phyloP scores from a whole-genome alignment of 1,140 invertebrate genomes.

The Plutomurus gul region DNA sequence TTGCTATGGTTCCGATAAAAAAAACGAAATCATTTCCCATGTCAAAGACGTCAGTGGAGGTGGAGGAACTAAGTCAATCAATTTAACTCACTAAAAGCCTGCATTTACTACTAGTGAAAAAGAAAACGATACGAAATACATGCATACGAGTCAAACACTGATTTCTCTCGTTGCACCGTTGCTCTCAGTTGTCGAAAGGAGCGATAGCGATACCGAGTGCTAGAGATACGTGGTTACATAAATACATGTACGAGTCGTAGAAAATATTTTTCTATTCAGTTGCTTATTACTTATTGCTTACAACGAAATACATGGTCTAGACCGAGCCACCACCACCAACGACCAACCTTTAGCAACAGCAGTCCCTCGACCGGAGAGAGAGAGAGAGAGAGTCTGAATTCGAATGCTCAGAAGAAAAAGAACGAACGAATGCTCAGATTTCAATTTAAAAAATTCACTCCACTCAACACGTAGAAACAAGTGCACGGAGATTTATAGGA shows the following conservation, averaged over 20 bases:
- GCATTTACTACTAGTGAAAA: neutral
- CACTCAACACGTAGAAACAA: conserved; percentile 21
- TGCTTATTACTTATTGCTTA: too few relatives aligned
- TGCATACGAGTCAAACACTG: neutral
- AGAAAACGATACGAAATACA: too few relatives aligned
- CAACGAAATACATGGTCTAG: too few relatives aligned
- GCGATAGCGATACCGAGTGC: conserved; percentile 1
- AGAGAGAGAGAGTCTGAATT: too few relatives aligned
- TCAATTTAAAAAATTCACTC: conserved; percentile 5
- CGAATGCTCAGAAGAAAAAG: too few relatives aligned
- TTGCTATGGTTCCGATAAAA: conserved; percentile 6
- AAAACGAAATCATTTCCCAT: conserved; percentile 19
- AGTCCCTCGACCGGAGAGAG: too few relatives aligned
- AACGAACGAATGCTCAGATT: neutral
- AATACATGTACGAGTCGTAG: too few relatives aligned
- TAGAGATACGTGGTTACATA: too few relatives aligned
- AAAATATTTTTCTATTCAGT: too few relatives aligned
- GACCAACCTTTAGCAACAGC: too few relatives aligned
- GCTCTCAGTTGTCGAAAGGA: neutral
- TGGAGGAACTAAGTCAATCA: conserved; percentile 23
- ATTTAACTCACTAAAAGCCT: neutral
- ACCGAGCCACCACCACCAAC: too few relatives aligned
- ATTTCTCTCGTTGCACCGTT: neutral
- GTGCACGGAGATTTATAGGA: conserved; percentile 10
- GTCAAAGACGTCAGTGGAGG: conserved; percentile 17